phyloP scores from a whole-genome alignment of 2,888 invertebrate species.

The Pachydiplax longipennis region DNA sequence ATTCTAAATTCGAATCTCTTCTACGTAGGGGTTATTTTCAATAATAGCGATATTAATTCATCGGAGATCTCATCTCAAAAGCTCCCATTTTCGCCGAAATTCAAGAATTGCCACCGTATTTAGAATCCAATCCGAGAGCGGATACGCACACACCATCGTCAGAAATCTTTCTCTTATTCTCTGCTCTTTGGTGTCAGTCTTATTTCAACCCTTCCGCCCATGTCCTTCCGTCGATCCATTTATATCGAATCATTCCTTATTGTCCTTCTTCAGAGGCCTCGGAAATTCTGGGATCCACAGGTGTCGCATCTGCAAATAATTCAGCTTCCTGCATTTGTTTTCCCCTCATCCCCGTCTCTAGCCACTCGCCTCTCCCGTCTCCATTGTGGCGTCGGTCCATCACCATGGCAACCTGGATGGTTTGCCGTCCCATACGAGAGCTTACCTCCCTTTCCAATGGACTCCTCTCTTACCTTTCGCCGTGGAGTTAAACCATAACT shows the following conservation, averaged over 20 bases:
- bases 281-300: not conserved
- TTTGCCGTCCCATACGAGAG: not conserved
- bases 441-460: not conserved
- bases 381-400: slow-evolving; percentile 10
- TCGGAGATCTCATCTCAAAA: too few species aligned
- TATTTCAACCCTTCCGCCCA: not conserved
- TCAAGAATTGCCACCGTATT: too few species aligned
- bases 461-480: slow-evolving; percentile 9
- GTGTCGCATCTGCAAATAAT: slow-evolving; percentile 19
- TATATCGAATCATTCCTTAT: not conserved
- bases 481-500: not conserved
- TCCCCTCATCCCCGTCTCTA: not conserved
- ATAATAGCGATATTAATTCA: too few species aligned
- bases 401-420: slow-evolving; percentile 7
- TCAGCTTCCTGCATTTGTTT: not conserved
- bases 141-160: too few species aligned
- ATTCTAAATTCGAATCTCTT: too few species aligned
- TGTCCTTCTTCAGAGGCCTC: not conserved
- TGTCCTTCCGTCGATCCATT: not conserved
- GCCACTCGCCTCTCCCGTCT: not conserved
- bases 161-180: too few species aligned
- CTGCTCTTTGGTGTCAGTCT: too few species aligned
- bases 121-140: too few species aligned
- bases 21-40: too few species aligned
- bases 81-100: too few species aligned